Conservation (phyloP, 2,888 invertebrate species). For the Papilio elwesi region DNA sequence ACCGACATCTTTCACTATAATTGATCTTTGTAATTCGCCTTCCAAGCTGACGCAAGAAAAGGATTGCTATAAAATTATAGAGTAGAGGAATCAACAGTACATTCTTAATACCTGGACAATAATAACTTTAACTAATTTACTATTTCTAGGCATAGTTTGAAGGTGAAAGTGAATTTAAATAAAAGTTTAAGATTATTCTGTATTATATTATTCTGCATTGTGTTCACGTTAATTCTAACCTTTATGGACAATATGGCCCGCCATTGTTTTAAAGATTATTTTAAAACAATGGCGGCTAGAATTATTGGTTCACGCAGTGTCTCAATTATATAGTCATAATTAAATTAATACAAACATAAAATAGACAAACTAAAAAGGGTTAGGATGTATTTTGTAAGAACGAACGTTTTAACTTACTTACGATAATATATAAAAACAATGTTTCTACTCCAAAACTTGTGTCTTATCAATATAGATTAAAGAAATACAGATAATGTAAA, state of each 20-base stretch:
- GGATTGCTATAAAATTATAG: constrained; percentile 10
- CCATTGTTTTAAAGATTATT: too few relatives aligned
- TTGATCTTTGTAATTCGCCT: constrained; percentile 23
- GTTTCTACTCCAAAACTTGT: not conserved
- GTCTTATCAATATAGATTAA: not conserved
- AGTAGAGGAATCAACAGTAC: not conserved
- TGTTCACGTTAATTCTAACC: too few relatives aligned
- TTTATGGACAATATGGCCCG: too few relatives aligned
- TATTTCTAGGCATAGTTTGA: not conserved
- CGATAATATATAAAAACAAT: not conserved
- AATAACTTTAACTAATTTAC: not conserved
- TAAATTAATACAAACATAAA: too few relatives aligned
- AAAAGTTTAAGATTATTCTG: too few relatives aligned
- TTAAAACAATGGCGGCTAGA: too few relatives aligned
- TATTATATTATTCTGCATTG: too few relatives aligned
- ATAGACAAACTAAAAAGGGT: too few relatives aligned
- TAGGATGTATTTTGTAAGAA: too few relatives aligned
- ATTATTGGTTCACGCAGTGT: too few relatives aligned
- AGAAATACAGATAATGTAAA: not conserved
- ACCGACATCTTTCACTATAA: constrained; percentile 27
- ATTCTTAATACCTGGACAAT: not conserved
- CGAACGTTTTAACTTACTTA: not conserved
- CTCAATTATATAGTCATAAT: too few relatives aligned
- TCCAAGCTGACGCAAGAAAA: not conserved
- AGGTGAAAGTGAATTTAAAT: not conserved